A percentile compares a stretch with the other conserved stretches of the same genome.
These are phyloP conservation scores for Cyclura pinguis DNA, from an alignment of 2,797 vertebrate genomes.

Conservation along the genomic window DNA sequence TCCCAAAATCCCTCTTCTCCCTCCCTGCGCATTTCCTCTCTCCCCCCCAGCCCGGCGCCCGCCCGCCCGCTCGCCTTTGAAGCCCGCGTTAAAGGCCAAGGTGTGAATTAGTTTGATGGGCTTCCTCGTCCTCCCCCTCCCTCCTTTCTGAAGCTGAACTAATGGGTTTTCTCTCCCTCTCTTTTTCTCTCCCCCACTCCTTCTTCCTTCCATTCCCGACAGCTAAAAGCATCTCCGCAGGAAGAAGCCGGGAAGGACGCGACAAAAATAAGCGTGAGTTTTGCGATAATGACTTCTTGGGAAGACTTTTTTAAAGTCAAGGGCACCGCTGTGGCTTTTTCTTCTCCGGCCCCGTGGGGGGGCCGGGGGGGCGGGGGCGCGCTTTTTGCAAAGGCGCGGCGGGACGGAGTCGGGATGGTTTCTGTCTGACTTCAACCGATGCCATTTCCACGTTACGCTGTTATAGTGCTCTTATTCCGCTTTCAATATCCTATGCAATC, in stretches of 20 bases:
- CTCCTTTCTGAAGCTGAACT: constrained; percentile 12
- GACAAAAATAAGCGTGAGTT: constrained; percentile 97
- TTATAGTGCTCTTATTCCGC: no score
- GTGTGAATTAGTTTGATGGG: not conserved
- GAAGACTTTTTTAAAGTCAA: constrained; percentile 3
- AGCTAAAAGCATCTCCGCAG: constrained; percentile 84
- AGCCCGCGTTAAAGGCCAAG: not conserved
- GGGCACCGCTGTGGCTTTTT: constrained; percentile 16
- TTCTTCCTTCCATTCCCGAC: constrained; percentile 28
- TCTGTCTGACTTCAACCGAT: no score
- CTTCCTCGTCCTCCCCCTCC: not conserved
- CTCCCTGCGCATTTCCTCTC: not conserved
- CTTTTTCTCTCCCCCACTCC: constrained; percentile 35
- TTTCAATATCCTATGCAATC: no score
- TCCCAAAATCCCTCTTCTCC: not conserved
- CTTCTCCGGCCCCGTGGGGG: not conserved
- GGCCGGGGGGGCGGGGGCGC: not conserved
- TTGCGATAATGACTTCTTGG: constrained; percentile 36
- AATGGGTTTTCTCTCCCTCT: constrained; percentile 21
- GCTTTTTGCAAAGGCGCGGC: no score
- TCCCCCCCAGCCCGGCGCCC: not conserved
- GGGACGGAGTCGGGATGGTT: no score
- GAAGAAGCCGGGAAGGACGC: constrained; percentile 89
- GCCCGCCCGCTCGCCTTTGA: not conserved
- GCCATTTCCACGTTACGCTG: no score